Evolutionary conservation across 2,888 invertebrate genomes (phyloP).

Genomic region (Acanthosepion esculentum): DNA sequence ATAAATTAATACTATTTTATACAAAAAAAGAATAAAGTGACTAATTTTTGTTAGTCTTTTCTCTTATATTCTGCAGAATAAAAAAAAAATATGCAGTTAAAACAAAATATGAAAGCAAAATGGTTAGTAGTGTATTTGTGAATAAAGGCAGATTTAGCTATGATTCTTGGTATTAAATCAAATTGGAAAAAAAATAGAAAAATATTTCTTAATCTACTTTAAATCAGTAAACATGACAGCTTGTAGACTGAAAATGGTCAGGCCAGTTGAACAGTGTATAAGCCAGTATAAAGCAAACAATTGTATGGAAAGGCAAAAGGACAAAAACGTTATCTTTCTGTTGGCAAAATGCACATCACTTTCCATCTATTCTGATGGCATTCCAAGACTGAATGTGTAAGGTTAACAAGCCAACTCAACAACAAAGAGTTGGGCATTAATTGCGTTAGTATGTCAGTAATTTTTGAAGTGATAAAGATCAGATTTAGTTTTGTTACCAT

Average conservation of each 20-base stretch:
- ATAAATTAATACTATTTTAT: not conserved
- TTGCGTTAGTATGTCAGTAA: slow-evolving; percentile 33
- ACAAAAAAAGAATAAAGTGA: not conserved
- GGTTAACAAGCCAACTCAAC: not conserved
- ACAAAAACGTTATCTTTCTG: not conserved
- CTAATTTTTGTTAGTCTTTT: not conserved
- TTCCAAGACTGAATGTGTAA: not conserved
- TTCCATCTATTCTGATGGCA: not conserved
- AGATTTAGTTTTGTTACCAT: slow-evolving; percentile 44
- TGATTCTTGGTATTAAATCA: slow-evolving; percentile 7
- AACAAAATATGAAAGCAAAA: slow-evolving; percentile 8
- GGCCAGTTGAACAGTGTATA: slow-evolving; percentile 21
- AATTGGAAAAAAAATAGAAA: not conserved
- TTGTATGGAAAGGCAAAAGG: not conserved
- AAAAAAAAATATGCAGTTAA: not conserved
- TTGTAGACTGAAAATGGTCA: not conserved
- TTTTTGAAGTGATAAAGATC: not conserved
- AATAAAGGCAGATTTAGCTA: slow-evolving; percentile 21
- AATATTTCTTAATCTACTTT: not conserved
- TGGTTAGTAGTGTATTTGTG: not conserved
- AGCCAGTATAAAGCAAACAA: not conserved
- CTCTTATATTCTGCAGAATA: not conserved
- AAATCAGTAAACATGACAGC: not conserved
- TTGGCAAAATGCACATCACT: slow-evolving; percentile 21
- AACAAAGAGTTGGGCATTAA: not conserved